Evolutionary conservation across 92 coral and sea anemone genomes (phyloP).

Genomic region (Muricea muricata): DNA sequence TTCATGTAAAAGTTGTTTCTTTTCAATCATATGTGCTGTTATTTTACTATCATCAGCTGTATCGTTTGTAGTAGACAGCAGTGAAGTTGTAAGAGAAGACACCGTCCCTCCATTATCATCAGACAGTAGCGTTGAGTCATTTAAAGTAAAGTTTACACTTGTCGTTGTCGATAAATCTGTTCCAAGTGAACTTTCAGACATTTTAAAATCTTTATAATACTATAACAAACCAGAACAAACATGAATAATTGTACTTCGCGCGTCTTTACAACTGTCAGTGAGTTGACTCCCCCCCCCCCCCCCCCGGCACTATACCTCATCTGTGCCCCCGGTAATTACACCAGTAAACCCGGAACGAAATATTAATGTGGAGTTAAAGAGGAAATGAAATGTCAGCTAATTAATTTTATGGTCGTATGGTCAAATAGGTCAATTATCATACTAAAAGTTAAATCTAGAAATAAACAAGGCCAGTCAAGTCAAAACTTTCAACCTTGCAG

Average conservation of each 20-base stretch:
- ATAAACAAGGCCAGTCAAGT: too few species aligned
- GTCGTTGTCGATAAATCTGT: conserved; percentile 35
- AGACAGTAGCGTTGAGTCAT: conserved; percentile 19
- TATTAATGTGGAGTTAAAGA: too few species aligned
- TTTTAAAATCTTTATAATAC: not conserved
- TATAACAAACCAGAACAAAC: too few species aligned
- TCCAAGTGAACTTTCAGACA: conserved; percentile 31
- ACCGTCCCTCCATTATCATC: conserved; percentile 4
- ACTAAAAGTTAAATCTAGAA: too few species aligned
- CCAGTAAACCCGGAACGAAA: too few species aligned
- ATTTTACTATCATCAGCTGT: conserved; percentile 86
- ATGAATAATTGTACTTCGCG: not conserved
- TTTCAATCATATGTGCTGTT: conserved; percentile 90
- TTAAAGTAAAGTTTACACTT: conserved; percentile 37
- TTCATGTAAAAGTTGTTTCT: conserved; percentile 91
- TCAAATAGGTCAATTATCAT: too few species aligned
- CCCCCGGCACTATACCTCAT: too few species aligned
- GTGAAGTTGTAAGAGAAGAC: conserved; percentile 81
- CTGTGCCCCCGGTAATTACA: too few species aligned
- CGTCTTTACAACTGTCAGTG: not conserved
- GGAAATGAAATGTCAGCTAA: too few species aligned
- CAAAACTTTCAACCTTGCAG: too few species aligned
- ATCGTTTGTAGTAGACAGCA: conserved; percentile 83
- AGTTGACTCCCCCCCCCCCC: too few species aligned
- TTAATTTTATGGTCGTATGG: too few species aligned